Conservation (phyloP, 2,888 invertebrate species). For the Dicyrtomina minuta region DNA sequence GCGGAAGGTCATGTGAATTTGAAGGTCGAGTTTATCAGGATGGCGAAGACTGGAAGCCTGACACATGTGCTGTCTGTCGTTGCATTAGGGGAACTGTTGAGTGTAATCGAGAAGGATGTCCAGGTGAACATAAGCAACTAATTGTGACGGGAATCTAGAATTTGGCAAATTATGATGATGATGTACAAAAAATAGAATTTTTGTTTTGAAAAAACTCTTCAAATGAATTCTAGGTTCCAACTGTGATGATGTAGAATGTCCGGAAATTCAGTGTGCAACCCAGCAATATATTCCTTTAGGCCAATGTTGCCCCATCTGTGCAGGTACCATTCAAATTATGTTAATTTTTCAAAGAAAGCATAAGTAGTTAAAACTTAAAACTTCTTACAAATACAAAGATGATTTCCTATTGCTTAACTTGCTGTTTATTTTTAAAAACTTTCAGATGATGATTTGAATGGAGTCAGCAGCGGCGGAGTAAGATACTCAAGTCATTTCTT, state of each 20-base stretch:
- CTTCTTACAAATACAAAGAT: not conserved
- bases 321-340: conserved; percentile 54
- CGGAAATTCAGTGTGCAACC: conserved; percentile 56
- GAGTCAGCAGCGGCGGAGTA: not conserved
- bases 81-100: conserved; percentile 67
- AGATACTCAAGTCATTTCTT: not conserved
- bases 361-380: not conserved
- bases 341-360: not conserved
- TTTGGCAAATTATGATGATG: no score
- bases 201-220: conserved; percentile 55
- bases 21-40: conserved; percentile 67
- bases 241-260: conserved; percentile 60
- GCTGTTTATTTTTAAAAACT: conserved; percentile 46
- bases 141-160: no score
- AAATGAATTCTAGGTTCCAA: conserved; percentile 55
- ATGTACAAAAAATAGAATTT: no score
- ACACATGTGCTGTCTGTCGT: conserved; percentile 71
- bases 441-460: conserved; percentile 55
- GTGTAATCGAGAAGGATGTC: conserved; percentile 58
- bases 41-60: conserved; percentile 69
- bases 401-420: not conserved
- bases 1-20: conserved; percentile 60
- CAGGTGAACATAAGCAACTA: no score
- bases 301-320: conserved; percentile 59
- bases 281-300: conserved; percentile 59